Evolutionary conservation across 2,113 vertebrate species (phyloP).

Genomic region (Orthochromis indermauri): DNA sequence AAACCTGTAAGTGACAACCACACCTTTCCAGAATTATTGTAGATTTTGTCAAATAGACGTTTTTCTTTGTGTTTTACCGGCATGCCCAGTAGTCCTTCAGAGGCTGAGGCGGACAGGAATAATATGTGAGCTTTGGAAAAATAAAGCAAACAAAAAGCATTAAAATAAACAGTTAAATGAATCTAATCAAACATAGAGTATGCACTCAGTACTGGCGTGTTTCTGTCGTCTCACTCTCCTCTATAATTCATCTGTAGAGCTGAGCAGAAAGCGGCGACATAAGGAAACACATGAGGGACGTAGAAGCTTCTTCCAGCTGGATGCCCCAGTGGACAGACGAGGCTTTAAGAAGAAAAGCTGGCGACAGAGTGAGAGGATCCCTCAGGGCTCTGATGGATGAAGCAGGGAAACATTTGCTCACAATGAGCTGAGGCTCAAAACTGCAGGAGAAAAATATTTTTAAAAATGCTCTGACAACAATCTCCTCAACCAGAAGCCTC

Average conservation of each 20-base stretch:
- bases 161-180: background rate
- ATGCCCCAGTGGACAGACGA: background rate
- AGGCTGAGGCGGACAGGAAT: background rate
- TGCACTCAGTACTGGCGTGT: background rate
- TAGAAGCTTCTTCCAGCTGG: constrained; percentile 2
- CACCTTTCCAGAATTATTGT: background rate
- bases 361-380: background rate
- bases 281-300: background rate
- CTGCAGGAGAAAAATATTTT: background rate
- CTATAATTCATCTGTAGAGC: constrained; percentile 19
- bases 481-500: background rate
- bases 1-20: background rate
- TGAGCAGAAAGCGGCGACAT: constrained; percentile 3
- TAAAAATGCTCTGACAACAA: background rate
- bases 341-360: constrained; percentile 5
- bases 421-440: background rate
- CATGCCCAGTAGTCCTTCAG: background rate
- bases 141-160: background rate
- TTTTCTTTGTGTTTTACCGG: background rate
- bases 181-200: background rate
- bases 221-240: background rate
- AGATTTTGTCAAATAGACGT: background rate
- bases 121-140: background rate
- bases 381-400: constrained; percentile 30
- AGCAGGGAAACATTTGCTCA: background rate